Conservation (phyloP, 30 jellyfish, hydroid and myxozoan genomes). For the Nemopilema nomurai region DNA sequence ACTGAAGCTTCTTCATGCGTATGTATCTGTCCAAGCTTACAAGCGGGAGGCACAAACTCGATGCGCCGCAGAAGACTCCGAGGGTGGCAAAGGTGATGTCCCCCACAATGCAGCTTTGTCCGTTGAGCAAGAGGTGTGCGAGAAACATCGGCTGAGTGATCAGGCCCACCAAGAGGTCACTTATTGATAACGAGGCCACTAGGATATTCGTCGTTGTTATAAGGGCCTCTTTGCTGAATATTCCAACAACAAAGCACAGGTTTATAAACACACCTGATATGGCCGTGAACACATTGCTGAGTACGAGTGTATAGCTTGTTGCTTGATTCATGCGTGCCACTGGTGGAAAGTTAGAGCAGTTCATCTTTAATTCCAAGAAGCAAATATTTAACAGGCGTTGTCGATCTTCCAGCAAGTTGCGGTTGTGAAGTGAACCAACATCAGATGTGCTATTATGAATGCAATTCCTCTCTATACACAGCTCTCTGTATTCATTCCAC, state of each 20-base stretch:
- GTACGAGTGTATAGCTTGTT: neutral
- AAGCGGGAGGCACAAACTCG: neutral
- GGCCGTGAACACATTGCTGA: constrained; percentile 1
- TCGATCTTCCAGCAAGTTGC: neutral
- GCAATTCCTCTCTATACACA: too few species aligned
- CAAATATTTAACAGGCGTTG: neutral
- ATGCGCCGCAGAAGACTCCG: neutral
- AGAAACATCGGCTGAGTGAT: constrained; percentile 5
- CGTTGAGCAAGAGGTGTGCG: constrained; percentile 15
- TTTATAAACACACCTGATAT: constrained; percentile 3
- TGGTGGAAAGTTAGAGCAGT: constrained; percentile 14
- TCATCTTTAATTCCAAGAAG: neutral
- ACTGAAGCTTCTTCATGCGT: neutral
- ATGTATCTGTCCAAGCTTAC: constrained; percentile 2
- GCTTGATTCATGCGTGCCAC: neutral
- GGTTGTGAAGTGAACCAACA: neutral
- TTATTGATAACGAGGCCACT: constrained; percentile 17
- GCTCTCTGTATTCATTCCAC: too few species aligned
- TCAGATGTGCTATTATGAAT: too few species aligned
- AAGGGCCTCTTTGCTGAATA: constrained; percentile 7
- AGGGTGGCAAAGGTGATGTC: neutral
- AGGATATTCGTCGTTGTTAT: constrained; percentile 33
- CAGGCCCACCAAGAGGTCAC: constrained; percentile 25
- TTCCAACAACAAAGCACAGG: constrained; percentile 21
- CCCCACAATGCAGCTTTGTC: constrained; percentile 9